These are phyloP conservation scores for Clupea harengus DNA, from an alignment of 2,113 vertebrate species.

Conservation along the genomic window DNA sequence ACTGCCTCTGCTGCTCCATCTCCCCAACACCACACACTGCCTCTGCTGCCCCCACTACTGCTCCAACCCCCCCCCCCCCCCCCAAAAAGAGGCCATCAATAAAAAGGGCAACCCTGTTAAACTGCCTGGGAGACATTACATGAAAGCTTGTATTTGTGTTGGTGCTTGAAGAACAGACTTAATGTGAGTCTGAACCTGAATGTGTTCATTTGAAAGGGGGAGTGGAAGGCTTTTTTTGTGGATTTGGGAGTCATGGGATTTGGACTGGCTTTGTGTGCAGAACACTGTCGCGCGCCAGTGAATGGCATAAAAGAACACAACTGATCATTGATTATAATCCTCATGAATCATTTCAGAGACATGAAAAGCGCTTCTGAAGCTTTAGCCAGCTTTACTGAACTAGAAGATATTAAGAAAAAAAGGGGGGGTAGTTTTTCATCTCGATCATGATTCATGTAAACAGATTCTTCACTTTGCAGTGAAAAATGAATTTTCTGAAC, in stretches of 20 bases:
- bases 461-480: slow-evolving; percentile 1
- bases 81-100: background rate
- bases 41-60: background rate
- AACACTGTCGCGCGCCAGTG: background rate
- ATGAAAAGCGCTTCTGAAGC: background rate
- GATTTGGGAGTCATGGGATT: background rate
- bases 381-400: background rate
- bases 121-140: background rate
- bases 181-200: background rate
- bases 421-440: background rate
- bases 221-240: background rate
- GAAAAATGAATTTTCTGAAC: background rate
- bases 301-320: background rate
- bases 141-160: background rate
- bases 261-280: background rate
- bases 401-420: background rate
- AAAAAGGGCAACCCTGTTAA: background rate
- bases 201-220: background rate
- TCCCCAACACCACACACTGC: background rate
- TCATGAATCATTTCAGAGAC: background rate
- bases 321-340: background rate
- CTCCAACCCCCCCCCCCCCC: background rate
- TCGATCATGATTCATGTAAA: background rate
- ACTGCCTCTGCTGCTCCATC: background rate
- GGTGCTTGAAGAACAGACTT: background rate